phyloP scores from a whole-genome alignment of 2,113 vertebrate genomes.

The Pipra filicauda region DNA sequence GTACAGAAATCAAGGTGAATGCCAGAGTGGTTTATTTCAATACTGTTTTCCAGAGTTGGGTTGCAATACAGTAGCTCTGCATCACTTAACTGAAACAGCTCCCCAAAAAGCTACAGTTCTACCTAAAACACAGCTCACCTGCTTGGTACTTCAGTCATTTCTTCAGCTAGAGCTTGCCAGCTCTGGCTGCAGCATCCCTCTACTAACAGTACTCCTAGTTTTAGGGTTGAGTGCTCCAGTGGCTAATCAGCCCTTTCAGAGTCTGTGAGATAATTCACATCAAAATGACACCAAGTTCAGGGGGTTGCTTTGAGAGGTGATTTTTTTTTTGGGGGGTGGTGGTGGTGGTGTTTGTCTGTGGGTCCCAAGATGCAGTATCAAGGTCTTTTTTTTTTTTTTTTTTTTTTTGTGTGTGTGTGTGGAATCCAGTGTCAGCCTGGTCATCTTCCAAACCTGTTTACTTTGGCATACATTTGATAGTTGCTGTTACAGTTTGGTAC shows the following conservation, averaged over 20 bases:
- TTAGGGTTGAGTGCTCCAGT: neutral
- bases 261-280: neutral
- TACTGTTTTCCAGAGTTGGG: neutral
- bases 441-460: neutral
- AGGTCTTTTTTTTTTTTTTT: neutral
- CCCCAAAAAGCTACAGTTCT: neutral
- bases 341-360: fast-evolving
- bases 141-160: neutral
- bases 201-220: fast-evolving
- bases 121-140: neutral
- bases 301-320: neutral
- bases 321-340: too few relatives aligned
- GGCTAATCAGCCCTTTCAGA: neutral
- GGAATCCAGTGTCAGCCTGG: neutral
- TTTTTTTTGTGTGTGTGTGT: neutral
- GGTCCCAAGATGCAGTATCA: neutral
- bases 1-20: neutral
- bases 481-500: neutral
- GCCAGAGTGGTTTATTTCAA: neutral
- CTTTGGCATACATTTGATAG: neutral
- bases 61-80: neutral
- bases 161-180: neutral
- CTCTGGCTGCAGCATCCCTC: neutral
- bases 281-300: neutral
- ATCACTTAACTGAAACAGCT: neutral